Conservation (phyloP, 2,888 invertebrate species). For the Drosophila recens region DNA sequence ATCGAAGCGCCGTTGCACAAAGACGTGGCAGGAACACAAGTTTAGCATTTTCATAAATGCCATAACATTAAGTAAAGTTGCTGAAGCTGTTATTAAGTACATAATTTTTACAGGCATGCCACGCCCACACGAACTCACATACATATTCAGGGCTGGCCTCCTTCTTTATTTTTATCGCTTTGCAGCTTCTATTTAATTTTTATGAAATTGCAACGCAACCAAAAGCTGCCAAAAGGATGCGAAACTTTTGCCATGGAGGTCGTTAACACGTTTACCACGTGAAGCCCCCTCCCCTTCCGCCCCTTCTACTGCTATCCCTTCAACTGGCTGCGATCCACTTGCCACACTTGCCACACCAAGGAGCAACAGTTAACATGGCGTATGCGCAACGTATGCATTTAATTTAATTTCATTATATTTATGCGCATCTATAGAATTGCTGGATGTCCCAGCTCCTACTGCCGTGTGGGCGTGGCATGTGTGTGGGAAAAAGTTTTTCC, state of each 20-base stretch:
- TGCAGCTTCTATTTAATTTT: conserved; percentile 77
- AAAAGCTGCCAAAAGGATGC: conserved; percentile 73
- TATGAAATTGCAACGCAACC: conserved; percentile 78
- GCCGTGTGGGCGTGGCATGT: conserved; percentile 58
- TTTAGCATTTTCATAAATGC: conserved; percentile 79
- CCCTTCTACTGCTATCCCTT: neutral
- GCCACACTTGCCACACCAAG: conserved; percentile 38
- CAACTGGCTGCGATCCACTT: conserved; percentile 6
- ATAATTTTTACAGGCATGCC: conserved; percentile 63
- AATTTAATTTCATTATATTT: conserved; percentile 81
- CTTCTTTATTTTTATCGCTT: conserved; percentile 43
- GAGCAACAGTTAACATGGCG: conserved; percentile 80
- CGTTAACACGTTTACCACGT: conserved; percentile 71
- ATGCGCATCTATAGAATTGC: conserved; percentile 74
- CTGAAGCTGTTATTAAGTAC: conserved; percentile 79
- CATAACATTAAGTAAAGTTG: conserved; percentile 76
- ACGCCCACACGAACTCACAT: conserved; percentile 29
- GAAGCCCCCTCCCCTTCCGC: neutral
- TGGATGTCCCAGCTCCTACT: conserved; percentile 19
- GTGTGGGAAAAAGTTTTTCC: conserved; percentile 66
- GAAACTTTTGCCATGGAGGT: conserved; percentile 76
- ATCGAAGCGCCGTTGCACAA: conserved; percentile 65
- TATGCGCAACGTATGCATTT: conserved; percentile 82
- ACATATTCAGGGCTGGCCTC: neutral
- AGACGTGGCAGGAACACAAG: conserved; percentile 29